Base-by-base conservation (phyloP, 1,140 invertebrate species). In the Conopomorpha cramerella region DNA sequence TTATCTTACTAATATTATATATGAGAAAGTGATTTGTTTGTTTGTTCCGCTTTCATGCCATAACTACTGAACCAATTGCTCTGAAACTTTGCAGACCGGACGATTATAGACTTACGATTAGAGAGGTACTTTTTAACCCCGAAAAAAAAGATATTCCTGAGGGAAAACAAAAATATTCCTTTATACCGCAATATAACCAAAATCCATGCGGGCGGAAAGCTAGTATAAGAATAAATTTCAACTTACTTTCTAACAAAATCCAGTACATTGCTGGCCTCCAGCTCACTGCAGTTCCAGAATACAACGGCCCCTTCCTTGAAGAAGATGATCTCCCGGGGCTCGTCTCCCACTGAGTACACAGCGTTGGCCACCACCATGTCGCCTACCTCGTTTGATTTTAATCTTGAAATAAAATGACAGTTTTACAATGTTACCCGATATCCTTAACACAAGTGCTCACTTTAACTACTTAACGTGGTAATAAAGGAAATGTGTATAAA, bases 261-360 rank as follows among this genome's bases (percentile, higher is more conserved):
- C 4, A 96, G 61, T 2, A 95, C 73, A 79, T 89, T 90, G 37
- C 82, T 82, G 30, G 84, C 83, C 60, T 98, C 95, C 31, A 91
- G 52, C 41, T 94, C 88, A 15, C 86, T 82, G 40, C 95, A 85
- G 77, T 97, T 97, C 95, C 95, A 98, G 66, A 96, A 88, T 0
- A 97, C 90, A 10, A 93, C 84, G 13, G 89, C 86, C 7, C 93
- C 93, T 77, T 96, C 91, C 30, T 90, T 43, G 36, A 74, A 74
- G 41, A 74, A 66, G 2, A 72, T 50, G 6, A 74, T 72, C 45
- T 74, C 61, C 14, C 70, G 43, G 0, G 63, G 59, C 25, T 74
- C 70, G 14, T 51, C 26, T 3, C 55, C 70, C 0, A 74, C 43
- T 8, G 41, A 49, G 41, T 74, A 74, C 15, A 70, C 56, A 10